These are phyloP conservation scores for Adineta ricciae DNA, from an alignment of 2,888 invertebrate genomes.

Conservation along the genomic window DNA sequence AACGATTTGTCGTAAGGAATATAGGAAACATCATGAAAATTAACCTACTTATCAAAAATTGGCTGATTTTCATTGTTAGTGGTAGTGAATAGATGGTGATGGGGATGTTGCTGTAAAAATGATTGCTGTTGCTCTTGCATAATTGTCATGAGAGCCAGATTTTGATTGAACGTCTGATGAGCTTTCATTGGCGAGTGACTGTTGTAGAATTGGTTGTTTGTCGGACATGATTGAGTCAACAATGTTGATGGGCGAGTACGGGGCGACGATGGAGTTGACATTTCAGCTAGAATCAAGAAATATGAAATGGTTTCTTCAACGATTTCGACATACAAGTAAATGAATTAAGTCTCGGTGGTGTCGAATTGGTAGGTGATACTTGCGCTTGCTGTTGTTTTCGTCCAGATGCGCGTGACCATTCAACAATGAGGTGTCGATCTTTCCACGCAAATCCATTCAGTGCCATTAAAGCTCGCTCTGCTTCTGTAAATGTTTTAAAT, in stretches of 20 bases:
- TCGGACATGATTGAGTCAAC: background rate
- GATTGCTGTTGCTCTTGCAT: background rate
- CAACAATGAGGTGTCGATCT: slow-evolving; percentile 24
- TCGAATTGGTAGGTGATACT: background rate
- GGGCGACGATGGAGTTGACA: background rate
- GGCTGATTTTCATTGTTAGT: background rate
- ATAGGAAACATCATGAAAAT: accelerated
- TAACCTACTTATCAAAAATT: background rate
- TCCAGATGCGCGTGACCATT: slow-evolving; percentile 23
- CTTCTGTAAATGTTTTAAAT: slow-evolving; percentile 26
- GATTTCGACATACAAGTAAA: background rate
- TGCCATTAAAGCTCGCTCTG: slow-evolving; percentile 22
- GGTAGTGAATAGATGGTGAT: background rate
- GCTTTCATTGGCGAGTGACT: background rate
- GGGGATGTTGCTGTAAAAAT: background rate
- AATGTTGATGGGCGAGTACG: background rate
- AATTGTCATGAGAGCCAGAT: background rate
- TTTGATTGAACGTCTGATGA: background rate
- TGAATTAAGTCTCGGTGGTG: background rate
- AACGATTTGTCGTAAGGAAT: background rate
- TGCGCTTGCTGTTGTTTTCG: background rate
- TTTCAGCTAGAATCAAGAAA: background rate
- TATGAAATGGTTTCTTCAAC: background rate
- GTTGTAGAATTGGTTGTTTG: background rate
- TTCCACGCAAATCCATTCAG: slow-evolving; percentile 26